Conservation (phyloP, 2,888 invertebrate species). For the Drosophila mimica region DNA sequence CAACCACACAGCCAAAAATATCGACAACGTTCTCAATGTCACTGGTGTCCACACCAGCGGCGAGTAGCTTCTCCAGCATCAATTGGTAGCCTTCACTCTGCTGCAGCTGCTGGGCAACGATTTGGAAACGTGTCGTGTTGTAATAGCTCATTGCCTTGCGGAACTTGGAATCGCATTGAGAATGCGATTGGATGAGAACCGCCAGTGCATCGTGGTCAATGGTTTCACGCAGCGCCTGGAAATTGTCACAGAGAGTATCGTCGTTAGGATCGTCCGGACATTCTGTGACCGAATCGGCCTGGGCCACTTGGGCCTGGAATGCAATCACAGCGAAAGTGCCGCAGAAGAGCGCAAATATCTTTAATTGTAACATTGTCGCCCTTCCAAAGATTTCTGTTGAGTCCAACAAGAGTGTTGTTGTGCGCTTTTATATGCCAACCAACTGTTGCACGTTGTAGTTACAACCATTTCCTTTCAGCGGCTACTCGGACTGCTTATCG, state of each 20-base stretch:
- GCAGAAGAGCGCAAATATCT: slow-evolving; percentile 29
- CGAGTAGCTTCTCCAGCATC: slow-evolving; percentile 41
- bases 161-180: slow-evolving; percentile 56
- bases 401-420: slow-evolving; percentile 22
- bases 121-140: slow-evolving; percentile 46
- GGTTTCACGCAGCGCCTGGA: slow-evolving; percentile 55
- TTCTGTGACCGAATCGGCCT: background rate
- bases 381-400: slow-evolving; percentile 20
- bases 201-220: slow-evolving; percentile 43
- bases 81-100: slow-evolving; percentile 45
- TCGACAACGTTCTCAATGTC: slow-evolving; percentile 54
- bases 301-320: slow-evolving; percentile 1
- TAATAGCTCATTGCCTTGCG: slow-evolving; percentile 63
- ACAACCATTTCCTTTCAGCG: slow-evolving; percentile 53
- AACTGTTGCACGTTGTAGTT: slow-evolving; percentile 23
- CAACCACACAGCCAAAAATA: slow-evolving; percentile 58
- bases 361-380: slow-evolving; percentile 45
- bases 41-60: slow-evolving; percentile 48
- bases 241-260: slow-evolving; percentile 47
- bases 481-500: slow-evolving; percentile 35
- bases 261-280: slow-evolving; percentile 19
- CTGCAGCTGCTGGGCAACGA: slow-evolving; percentile 49
- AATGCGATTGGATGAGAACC: slow-evolving; percentile 54
- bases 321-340: slow-evolving; percentile 23
- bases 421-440: slow-evolving; percentile 60